Base-by-base conservation (phyloP, 2,888 invertebrate genomes). In the Xanthia icteritia region DNA sequence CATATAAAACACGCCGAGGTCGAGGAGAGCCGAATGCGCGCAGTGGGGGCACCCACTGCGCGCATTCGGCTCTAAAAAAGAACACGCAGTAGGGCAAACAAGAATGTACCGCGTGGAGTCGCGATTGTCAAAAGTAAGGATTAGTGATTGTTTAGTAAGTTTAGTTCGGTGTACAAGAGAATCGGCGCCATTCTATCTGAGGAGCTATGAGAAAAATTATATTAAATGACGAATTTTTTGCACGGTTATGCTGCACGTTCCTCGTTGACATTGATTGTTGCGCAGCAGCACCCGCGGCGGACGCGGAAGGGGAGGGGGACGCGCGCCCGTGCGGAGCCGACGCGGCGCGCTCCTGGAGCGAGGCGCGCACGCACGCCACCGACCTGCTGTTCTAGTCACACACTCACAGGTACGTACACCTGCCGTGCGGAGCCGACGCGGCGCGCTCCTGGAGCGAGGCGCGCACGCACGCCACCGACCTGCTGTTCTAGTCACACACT, bases 361-460 rank as follows among this genome's bases (percentile, higher is more conserved):
- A 94, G 83, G 91, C 96, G 91, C 94, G 95, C 91, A 85, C 93
- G 36, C 90, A 90, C 89, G 87, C 88, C 92, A 94, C 96, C 75
- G 96, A 96, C 94, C 93, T 96, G 91, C 95, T 96, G 82, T 96
- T 96, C 94, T 96, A 93, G 92, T 83, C 82, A 79, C 79, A 64
- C 79, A 63, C 64, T 39, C 60, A 65, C 79, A 83, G 82, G 82
- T 83, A 70, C 63, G 48, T 39, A n/a, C 48, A 42, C 31, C 66
- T 48, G 72, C 58, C 31, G 42, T 31, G 66, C 27, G 63, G 70
- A 45, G 61, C 69, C 39, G 51, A 51, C 51, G 65, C 27, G 70
- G 36, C 67, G 68, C 68, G 73, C 58, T 73, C 68, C 81, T 91
- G 92, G 76, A 92, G 92, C 89, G 92, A 56, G 67, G 60, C 70